Evolutionary conservation across 1,140 invertebrate species (phyloP).

Genomic region (Hyles vespertilio): DNA sequence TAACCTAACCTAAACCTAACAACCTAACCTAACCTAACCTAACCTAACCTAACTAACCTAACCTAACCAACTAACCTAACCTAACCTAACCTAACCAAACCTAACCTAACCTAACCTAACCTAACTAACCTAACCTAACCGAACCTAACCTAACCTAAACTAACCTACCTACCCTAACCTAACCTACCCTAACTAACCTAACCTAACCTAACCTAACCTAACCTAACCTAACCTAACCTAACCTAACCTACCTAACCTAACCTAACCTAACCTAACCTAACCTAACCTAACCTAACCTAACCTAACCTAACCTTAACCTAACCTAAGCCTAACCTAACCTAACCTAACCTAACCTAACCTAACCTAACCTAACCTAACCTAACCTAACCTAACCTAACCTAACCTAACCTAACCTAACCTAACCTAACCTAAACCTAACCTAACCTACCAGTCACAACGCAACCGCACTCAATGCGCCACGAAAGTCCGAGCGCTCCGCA

Average conservation of each 20-base stretch:
- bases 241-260: constrained; percentile 23
- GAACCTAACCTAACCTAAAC: constrained; percentile 28
- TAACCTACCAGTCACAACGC: neutral
- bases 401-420: constrained; percentile 19
- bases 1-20: too few species aligned
- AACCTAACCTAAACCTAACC: constrained; percentile 7
- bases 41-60: too few species aligned
- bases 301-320: constrained; percentile 26
- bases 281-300: too few species aligned
- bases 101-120: too few species aligned
- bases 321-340: constrained; percentile 26
- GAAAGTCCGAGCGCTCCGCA: too few species aligned
- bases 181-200: too few species aligned
- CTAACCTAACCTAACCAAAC: too few species aligned
- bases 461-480: too few species aligned
- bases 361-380: constrained; percentile 8
- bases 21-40: too few species aligned
- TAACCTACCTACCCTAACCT: too few species aligned
- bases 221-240: constrained; percentile 48
- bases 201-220: constrained; percentile 43
- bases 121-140: constrained; percentile 44
- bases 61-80: too few species aligned
- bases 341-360: constrained; percentile 19
- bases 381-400: constrained; percentile 12
- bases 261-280: too few species aligned